phyloP scores from a whole-genome alignment of 2,888 invertebrate species.

The Ramazzottius varieornatus region DNA sequence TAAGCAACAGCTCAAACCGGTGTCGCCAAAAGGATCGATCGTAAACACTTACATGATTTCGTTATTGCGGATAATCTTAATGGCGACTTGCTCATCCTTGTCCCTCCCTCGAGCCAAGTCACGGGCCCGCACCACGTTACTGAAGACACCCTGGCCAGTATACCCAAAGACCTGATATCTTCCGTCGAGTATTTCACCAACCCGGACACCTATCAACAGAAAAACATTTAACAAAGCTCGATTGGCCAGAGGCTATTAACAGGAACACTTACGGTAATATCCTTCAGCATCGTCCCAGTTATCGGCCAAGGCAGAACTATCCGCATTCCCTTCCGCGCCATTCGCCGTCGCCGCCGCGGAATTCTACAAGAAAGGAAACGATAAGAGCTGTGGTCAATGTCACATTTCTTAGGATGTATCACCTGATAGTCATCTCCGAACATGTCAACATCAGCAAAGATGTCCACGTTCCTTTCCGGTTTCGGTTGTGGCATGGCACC shows the following conservation, averaged over 20 bases:
- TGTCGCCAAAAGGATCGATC: neutral
- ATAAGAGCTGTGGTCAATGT: neutral
- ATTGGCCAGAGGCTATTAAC: neutral
- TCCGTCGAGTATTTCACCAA: slow-evolving; percentile 68
- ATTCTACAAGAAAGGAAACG: slow-evolving; percentile 28
- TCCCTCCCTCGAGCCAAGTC: slow-evolving; percentile 59
- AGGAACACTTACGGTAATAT: slow-evolving; percentile 44
- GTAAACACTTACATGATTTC: slow-evolving; percentile 84
- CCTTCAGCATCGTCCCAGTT: slow-evolving; percentile 99
- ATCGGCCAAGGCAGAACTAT: slow-evolving; percentile 74
- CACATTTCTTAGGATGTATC: slow-evolving; percentile 14
- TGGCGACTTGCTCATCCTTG: slow-evolving; percentile 55
- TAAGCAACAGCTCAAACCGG: neutral
- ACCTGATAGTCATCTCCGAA: slow-evolving; percentile 45
- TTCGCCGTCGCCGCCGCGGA: slow-evolving; percentile 32
- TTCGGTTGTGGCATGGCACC: neutral
- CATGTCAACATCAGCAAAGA: slow-evolving; percentile 58
- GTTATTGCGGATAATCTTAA: slow-evolving; percentile 94
- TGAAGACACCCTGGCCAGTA: slow-evolving; percentile 95
- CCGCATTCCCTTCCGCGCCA: slow-evolving; percentile 25
- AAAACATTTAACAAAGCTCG: slow-evolving; percentile 1
- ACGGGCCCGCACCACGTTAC: slow-evolving; percentile 75
- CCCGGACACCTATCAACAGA: slow-evolving; percentile 39
- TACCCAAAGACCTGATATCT: slow-evolving; percentile 86
- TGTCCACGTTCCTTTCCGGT: slow-evolving; percentile 17